These are phyloP conservation scores for Xylocampa areola DNA, from an alignment of 2,888 invertebrate genomes.

Conservation along the genomic window DNA sequence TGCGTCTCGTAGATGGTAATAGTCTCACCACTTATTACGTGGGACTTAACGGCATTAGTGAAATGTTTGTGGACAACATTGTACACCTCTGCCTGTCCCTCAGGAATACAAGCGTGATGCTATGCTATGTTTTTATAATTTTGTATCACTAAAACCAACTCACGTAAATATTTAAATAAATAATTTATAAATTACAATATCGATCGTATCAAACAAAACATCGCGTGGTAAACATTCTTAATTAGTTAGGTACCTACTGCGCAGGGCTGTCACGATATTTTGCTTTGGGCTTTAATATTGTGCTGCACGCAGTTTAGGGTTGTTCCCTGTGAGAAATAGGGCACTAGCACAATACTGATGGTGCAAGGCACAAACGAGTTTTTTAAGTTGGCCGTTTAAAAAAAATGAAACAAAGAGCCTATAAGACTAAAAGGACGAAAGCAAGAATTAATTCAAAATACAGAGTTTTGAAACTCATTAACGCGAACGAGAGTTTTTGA, in stretches of 20 bases:
- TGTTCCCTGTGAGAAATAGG: constrained; percentile 34
- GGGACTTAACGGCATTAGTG: too few species aligned
- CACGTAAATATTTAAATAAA: constrained; percentile 1
- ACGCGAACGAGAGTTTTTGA: too few species aligned
- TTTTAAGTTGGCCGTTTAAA: not conserved
- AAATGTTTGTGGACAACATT: too few species aligned
- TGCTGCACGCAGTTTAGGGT: constrained; percentile 46
- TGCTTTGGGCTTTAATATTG: constrained; percentile 19
- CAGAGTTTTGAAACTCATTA: too few species aligned
- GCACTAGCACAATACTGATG: constrained; percentile 41
- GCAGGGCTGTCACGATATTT: constrained; percentile 35
- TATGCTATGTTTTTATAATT: too few species aligned
- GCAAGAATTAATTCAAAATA: too few species aligned
- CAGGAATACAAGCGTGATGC: too few species aligned
- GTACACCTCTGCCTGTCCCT: too few species aligned
- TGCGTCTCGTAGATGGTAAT: too few species aligned
- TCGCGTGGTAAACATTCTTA: constrained; percentile 33
- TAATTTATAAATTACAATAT: constrained; percentile 8
- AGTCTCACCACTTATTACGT: too few species aligned
- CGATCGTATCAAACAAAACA: constrained; percentile 14
- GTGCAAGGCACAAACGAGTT: constrained; percentile 11
- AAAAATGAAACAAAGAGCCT: too few species aligned
- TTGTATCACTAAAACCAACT: not conserved
- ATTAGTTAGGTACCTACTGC: constrained; percentile 4
- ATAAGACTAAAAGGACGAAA: too few species aligned